phyloP scores from a whole-genome alignment of 1,140 invertebrate genomes.

The Acromyrmex echinatior region DNA sequence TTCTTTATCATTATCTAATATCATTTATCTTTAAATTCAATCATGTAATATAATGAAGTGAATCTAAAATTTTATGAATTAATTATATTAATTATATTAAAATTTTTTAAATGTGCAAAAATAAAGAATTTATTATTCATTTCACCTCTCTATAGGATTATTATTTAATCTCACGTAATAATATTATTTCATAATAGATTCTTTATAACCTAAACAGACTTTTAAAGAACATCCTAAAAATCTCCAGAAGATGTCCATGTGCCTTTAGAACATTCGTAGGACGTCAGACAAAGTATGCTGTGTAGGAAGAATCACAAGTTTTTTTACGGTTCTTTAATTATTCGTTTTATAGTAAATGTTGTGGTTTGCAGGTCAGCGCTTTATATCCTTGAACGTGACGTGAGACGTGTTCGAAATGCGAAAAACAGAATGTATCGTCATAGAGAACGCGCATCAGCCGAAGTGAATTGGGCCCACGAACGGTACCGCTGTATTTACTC shows the following conservation, averaged over 20 bases:
- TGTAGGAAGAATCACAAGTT: background rate
- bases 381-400: conserved; percentile 1
- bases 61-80: background rate
- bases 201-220: too few relatives aligned
- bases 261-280: too few relatives aligned
- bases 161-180: background rate
- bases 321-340: background rate
- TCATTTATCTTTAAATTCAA: background rate
- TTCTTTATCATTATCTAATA: too few relatives aligned
- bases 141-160: background rate
- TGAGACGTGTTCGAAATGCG: background rate
- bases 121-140: background rate
- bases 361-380: background rate
- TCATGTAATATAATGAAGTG: background rate
- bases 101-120: background rate
- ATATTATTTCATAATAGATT: too few relatives aligned
- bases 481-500: conserved; percentile 50
- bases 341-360: background rate
- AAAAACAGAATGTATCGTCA: conserved; percentile 27
- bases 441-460: conserved; percentile 4
- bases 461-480: conserved; percentile 51
- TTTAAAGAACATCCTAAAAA: too few relatives aligned
- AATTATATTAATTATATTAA: background rate
- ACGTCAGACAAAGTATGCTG: too few relatives aligned
- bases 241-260: too few relatives aligned